These are phyloP conservation scores for Drosophila bocki DNA, from an alignment of 1,140 invertebrate genomes.

Conservation along the genomic window DNA sequence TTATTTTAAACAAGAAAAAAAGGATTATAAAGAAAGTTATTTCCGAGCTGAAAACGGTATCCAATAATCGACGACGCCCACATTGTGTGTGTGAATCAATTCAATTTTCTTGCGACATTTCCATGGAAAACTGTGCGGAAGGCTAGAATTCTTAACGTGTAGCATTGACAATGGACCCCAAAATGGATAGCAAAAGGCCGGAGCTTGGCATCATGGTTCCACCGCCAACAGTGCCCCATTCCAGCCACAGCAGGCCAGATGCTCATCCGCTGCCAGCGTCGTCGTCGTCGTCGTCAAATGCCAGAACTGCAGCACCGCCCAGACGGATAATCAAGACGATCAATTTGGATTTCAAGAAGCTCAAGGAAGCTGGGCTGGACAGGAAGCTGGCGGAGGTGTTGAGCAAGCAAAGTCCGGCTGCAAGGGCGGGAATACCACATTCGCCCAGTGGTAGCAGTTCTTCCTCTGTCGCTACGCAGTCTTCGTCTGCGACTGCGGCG, in stretches of 20 bases:
- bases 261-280: constrained; percentile 10
- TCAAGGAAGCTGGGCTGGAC: constrained; percentile 71
- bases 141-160: neutral
- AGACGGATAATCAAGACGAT: constrained; percentile 65
- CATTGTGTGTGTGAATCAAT: constrained; percentile 2
- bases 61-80: neutral
- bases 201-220: constrained; percentile 30
- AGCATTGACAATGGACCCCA: constrained; percentile 9
- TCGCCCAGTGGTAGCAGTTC: neutral
- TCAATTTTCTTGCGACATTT: constrained; percentile 5
- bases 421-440: neutral
- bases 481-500: constrained; percentile 3
- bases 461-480: constrained; percentile 16
- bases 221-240: constrained; percentile 12
- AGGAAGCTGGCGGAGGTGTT: constrained; percentile 68
- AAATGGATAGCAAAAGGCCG: constrained; percentile 7
- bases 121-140: neutral
- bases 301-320: constrained; percentile 27
- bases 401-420: constrained; percentile 47
- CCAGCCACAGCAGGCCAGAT: constrained; percentile 16
- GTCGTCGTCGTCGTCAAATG: neutral
- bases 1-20: neutral
- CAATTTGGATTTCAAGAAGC: constrained; percentile 72
- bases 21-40: neutral
- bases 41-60: no score